Evolutionary conservation across 2,888 invertebrate species (phyloP), one percentile per base, ranked within the genome.

Genomic region (Coenonympha glycerion): DNA sequence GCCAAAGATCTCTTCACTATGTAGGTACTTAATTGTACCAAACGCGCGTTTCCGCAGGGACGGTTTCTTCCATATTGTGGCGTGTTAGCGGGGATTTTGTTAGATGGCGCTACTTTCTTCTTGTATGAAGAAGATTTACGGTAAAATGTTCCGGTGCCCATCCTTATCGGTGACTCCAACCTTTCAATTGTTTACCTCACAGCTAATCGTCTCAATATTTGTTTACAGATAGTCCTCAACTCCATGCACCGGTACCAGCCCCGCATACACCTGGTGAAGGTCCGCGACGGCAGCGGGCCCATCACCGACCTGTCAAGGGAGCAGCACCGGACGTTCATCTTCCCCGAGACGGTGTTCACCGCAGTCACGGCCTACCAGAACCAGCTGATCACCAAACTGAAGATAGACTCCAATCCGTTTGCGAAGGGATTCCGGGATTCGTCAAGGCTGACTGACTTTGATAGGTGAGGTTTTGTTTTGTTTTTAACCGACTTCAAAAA

Each of bases 181-280:
- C n/a, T n/a, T n/a, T n/a, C n/a, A n/a, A n/a, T n/a, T n/a, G 9
- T 11, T 2, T 30, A 11, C 5, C 16, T 16, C 19, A 19, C 1
- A 44, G 8, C 22, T 49, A 41, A 44, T 30, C 6, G 5, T 13
- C 15, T 18, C 28, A 34, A 13, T 51, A 13, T 49, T 49, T 39
- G 48, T 55, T 55, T 49, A 28, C 93, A 99, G 99, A 95, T 99
- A 69, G 97, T 99, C 50, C 89, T 99, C 56, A 99, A 99, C 84
- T 99, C 99, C 15, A 99, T 99, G 99, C 99, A 99, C 87, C 95
- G 97, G 71, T 99, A 99, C 80, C 99, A 99, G 83, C 99, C 99
- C 0, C 89, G 99, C 59, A 96, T 99, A 73, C 99, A 99, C 87
- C 89, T 99, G 67, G 96, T 99, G 55, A 95, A 95, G 71, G 71